Evolutionary conservation across 2,797 vertebrate species (phyloP).

Genomic region (Ceyx erithaca): DNA sequence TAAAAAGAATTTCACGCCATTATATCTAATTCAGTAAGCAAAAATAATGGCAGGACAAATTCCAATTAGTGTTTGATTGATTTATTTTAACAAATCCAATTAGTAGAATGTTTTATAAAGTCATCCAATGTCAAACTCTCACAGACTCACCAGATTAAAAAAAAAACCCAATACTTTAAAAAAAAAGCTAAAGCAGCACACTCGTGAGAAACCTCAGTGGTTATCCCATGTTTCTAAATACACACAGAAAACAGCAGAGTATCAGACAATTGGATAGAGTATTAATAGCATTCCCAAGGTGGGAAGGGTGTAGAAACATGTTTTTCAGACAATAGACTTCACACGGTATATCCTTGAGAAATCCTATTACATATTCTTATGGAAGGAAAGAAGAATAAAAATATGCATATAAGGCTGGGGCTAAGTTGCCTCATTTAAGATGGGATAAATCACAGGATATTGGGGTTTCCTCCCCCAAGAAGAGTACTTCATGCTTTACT

Average conservation of each 20-base stretch:
- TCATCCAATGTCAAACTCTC: slow-evolving; percentile 83
- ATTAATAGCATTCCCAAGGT: neutral
- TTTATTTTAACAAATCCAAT: slow-evolving; percentile 86
- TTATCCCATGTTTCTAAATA: neutral
- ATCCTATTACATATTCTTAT: neutral
- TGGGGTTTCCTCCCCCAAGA: neutral
- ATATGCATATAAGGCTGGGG: accelerated
- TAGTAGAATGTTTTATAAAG: slow-evolving; percentile 83
- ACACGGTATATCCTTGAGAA: neutral
- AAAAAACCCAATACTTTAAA: slow-evolving; percentile 31
- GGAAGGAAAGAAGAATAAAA: neutral
- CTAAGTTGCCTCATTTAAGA: neutral
- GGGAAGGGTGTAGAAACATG: neutral
- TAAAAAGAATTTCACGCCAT: slow-evolving; percentile 81
- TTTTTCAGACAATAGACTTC: neutral
- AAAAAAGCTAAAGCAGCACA: slow-evolving; percentile 14
- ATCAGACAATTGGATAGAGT: neutral
- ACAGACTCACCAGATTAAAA: slow-evolving; percentile 59
- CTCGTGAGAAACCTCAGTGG: slow-evolving; percentile 13
- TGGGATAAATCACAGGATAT: neutral
- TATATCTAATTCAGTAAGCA: slow-evolving; percentile 84
- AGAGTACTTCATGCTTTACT: neutral
- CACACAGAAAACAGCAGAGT: neutral
- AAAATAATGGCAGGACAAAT: slow-evolving; percentile 82
- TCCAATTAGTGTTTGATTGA: slow-evolving; percentile 84